A percentile compares a stretch with the other conserved stretches of the same genome.
phyloP scores from a whole-genome alignment of 2,797 vertebrate species.

The Remorina albescens region DNA sequence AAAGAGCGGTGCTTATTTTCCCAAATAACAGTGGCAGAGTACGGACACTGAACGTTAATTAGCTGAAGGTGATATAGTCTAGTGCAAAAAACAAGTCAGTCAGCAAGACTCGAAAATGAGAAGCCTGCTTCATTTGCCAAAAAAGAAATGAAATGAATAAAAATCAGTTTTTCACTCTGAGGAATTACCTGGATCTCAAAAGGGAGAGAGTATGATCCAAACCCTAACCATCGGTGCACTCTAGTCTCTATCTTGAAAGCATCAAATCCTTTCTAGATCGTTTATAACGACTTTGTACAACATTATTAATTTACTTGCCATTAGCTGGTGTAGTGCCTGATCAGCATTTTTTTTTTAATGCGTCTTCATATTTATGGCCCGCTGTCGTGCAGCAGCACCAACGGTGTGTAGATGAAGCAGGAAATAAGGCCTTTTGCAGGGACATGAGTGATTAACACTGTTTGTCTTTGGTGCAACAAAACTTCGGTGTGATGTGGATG shows the following conservation, averaged over 20 bases:
- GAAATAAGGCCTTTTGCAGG: slow-evolving; percentile 7
- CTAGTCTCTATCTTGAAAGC: not conserved
- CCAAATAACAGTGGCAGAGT: not conserved
- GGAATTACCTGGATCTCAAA: not conserved
- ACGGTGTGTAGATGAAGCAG: slow-evolving; percentile 10
- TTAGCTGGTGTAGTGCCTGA: not conserved
- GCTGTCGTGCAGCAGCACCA: slow-evolving; percentile 7
- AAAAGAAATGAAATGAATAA: not conserved
- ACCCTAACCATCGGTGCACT: too few species aligned
- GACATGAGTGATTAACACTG: slow-evolving; percentile 23
- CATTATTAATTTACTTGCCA: not conserved
- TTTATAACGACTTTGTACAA: not conserved
- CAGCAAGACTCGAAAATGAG: not conserved
- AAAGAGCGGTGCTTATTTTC: not conserved
- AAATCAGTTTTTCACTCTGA: not conserved
- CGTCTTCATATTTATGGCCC: slow-evolving; percentile 19
- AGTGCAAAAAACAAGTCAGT: not conserved
- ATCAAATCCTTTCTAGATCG: not conserved
- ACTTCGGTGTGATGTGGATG: slow-evolving; percentile 11
- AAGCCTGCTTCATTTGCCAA: not conserved
- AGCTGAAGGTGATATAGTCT: slow-evolving; percentile 5
- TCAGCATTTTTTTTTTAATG: not conserved
- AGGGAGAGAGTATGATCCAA: not conserved
- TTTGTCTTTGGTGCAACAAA: slow-evolving; percentile 20
- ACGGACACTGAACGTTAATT: not conserved